Evolutionary conservation across 2,888 invertebrate species (phyloP), one percentile per base, ranked within the genome.

Genomic region (Piscicola geometra): DNA sequence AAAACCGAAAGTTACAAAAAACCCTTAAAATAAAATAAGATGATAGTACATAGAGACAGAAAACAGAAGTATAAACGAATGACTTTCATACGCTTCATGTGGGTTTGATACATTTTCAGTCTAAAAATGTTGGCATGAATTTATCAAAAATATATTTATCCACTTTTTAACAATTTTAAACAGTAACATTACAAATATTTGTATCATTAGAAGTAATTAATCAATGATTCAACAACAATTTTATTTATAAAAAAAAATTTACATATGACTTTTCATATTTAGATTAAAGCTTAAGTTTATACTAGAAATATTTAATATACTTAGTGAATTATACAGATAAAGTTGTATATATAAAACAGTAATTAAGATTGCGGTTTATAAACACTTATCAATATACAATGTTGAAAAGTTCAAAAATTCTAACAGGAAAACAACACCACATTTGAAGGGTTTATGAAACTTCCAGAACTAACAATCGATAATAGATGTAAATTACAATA

Each of bases 61-160:
- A 47, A 47, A 47, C 9, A 47, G 21, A 15, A 47, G 21, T 15
- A 9, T 15, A 47, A 47, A 47, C 21, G 50, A 47, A 47, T 15
- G 21, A 21, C 12, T 47, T 47, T 47, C 21, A 47, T n/a, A n/a
- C n/a, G n/a, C n/a, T n/a, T n/a, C n/a, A n/a, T n/a, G n/a, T n/a
- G n/a, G n/a, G n/a, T n/a, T n/a, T n/a, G n/a, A n/a, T n/a, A n/a
- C n/a, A n/a, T n/a, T n/a, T n/a, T n/a, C n/a, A n/a, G n/a, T n/a
- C n/a, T n/a, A n/a, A n/a, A 41, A 41, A 41, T 41, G 41, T 41
- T 41, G 9, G 41, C 60, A 56, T 25, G 60, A 5, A 56, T 18
- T 56, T 56, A 56, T 56, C 60, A 56, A 56, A 56, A 56, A 56
- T 56, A 56, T 56, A 56, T 56, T 56, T 56, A 25, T 56, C 5